phyloP scores from a whole-genome alignment of 2,888 invertebrate species.

The Drosophila anceps region DNA sequence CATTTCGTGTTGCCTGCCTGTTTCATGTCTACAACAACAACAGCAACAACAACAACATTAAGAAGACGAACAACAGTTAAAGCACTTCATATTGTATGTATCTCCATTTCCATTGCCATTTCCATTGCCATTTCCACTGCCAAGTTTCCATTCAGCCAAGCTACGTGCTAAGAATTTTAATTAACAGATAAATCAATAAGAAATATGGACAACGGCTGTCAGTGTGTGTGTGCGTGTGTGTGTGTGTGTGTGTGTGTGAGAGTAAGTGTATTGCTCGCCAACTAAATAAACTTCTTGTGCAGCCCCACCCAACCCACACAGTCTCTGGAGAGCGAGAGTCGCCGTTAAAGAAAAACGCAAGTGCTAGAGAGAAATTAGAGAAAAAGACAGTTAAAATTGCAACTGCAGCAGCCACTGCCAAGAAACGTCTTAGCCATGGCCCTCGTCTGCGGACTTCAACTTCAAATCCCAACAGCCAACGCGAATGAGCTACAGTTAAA shows the following conservation, averaged over 20 bases:
- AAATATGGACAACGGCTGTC: constrained; percentile 81
- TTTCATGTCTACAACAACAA: constrained; percentile 36
- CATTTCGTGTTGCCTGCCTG: constrained; percentile 73
- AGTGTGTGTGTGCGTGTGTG: constrained; percentile 38
- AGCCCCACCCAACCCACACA: constrained; percentile 16
- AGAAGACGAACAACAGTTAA: constrained; percentile 12
- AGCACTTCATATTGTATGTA: constrained; percentile 60
- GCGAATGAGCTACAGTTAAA: constrained; percentile 33
- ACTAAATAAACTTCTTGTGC: constrained; percentile 75
- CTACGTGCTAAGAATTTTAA: constrained; percentile 82
- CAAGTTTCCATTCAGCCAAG: constrained; percentile 57
- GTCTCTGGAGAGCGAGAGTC: constrained; percentile 19
- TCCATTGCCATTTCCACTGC: constrained; percentile 38
- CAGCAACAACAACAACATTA: constrained; percentile 10
- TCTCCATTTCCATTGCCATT: constrained; percentile 50
- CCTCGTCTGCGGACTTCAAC: constrained; percentile 1
- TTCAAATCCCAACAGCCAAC: constrained; percentile 19
- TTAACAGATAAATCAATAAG: constrained; percentile 82
- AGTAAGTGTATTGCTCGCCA: constrained; percentile 61
- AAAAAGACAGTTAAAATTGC: constrained; percentile 69
- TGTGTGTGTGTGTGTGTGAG: constrained; percentile 8
- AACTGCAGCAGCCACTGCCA: constrained; percentile 35
- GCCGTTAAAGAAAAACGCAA: constrained; percentile 66
- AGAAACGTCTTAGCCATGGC: constrained; percentile 47
- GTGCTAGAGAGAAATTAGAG: constrained; percentile 70